Evolutionary conservation across 2,113 vertebrate species (phyloP), one percentile per base, ranked within the genome.

Genomic region (Oceanodroma tethys): DNA sequence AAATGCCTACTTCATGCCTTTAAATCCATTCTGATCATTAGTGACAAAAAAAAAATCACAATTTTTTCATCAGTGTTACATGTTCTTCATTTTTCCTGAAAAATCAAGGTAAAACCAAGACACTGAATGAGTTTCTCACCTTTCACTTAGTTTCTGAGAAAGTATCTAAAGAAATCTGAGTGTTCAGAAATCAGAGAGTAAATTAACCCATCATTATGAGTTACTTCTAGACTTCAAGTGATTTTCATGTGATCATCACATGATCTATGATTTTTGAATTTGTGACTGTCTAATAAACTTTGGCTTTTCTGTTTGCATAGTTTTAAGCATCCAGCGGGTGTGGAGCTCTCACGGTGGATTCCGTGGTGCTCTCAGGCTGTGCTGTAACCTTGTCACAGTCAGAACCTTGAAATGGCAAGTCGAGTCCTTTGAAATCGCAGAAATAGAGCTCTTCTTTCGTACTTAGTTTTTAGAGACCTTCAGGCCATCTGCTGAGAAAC

Each of bases 291-390:
- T n/a, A 22, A 40, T 12, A 52, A 45, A 19, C 8, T 45, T 56
- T 10, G 13, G 6, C 47, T 58, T 81, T 85, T 29, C 45, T 73
- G 14, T 18, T 56, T 27, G 13, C 6, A 3, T 2, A 21, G 14
- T 50, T 30, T 14, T 8, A 25, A 68, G 23, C 30, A 34, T 17
- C 18, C 8, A 7, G 21, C 59, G 38, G 10, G 7, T 16, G 7
- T 25, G 55, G 30, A 81, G 53, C 32, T 65, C 78, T 34, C 6
- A 0, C 1, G 4, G 20, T 26, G 23, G 53, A 68, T 30, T 43
- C 66, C 0, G 0, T 25, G 30, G n/a, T 43, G 43, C 23, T 73
- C n/a, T 34, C 3, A 2, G 34, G 14, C 43, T 38, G 5, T 30
- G 60, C 60, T 62, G 42, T 25, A 43, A 62, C 42, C 30, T 43